Evolutionary conservation across 30 jellyfish, hydroid and myxozoan species (phyloP).

Genomic region (Aurelia sp.): DNA sequence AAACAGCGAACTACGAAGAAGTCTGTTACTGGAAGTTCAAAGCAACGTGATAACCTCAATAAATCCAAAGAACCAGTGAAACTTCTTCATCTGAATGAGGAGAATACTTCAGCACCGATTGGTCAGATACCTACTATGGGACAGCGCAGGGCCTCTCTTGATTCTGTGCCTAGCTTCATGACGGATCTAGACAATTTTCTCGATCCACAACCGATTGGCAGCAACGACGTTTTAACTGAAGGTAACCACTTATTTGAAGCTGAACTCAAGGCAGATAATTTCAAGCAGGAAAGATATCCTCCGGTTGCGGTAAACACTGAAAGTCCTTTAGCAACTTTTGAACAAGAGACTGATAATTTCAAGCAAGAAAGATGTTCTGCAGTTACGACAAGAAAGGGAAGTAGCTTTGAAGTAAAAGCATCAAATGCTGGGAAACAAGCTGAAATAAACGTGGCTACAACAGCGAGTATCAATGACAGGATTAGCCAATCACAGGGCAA

Average conservation of each 20-base stretch:
- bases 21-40: background rate
- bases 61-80: too few relatives aligned
- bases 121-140: background rate
- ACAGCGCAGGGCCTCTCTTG: background rate
- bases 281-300: background rate
- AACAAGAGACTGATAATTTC: background rate
- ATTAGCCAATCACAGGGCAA: too few relatives aligned
- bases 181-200: slow-evolving; percentile 22
- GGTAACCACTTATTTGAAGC: too few relatives aligned
- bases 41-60: background rate
- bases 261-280: background rate
- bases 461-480: too few relatives aligned
- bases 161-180: background rate
- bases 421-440: too few relatives aligned
- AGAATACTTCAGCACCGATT: too few relatives aligned
- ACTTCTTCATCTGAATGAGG: too few relatives aligned
- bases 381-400: too few relatives aligned
- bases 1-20: background rate
- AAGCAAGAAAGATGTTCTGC: background rate
- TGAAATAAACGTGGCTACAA: too few relatives aligned
- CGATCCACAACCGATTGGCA: slow-evolving; percentile 44
- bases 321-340: background rate
- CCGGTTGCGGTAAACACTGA: too few relatives aligned
- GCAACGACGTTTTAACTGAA: too few relatives aligned
- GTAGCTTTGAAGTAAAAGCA: too few relatives aligned